Base-by-base conservation (phyloP, 2,888 invertebrate genomes). In the Phrixothrix hirtus region DNA sequence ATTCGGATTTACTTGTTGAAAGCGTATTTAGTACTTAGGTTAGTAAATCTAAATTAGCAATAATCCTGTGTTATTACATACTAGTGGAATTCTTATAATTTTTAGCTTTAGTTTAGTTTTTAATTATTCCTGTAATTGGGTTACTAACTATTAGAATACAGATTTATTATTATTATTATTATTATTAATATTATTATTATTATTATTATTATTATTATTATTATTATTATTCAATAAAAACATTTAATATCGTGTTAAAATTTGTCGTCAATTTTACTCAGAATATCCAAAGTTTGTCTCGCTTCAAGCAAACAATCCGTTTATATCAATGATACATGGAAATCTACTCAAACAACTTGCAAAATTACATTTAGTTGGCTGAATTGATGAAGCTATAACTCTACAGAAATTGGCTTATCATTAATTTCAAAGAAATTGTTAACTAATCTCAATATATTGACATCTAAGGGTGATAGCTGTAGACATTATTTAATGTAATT, bases 301-400 rank as follows among this genome's bases (percentile, higher is more conserved):
- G 45, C 39, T 45, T 41, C 29, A 41, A 36, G 44, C 49, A 39
- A 46, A 50, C 54, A 38, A 54, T 45, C 48, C 52, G 49, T 60
- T 58, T 55, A 49, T 56, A 61, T 57, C 58, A 57, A 50, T 45
- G 59, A 58, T 61, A 64, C 64, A 64, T 60, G 62, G 61, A 64
- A 64, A 62, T 57, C 59, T 64, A 64, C 64, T 64, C 59, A 55
- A 62, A 59, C 60, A 59, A 58, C 59, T 59, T 49, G 52, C 59
- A 53, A 59, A 62, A 64, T 57, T 60, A 54, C 61, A 54, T 60
- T 62, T 58, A 55, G 57, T 53, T 56, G n/a, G 49, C 45, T 60
- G 59, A 62, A 62, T 61, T 61, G 59, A 62, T 61, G 58, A 61
- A 62, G 60, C 60, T 56, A 58, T 61, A 63, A 53, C 53, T 58